Evolutionary conservation across 2,113 vertebrate genomes (phyloP), one percentile per base, ranked within the genome.

Genomic region (Equus przewalskii): DNA sequence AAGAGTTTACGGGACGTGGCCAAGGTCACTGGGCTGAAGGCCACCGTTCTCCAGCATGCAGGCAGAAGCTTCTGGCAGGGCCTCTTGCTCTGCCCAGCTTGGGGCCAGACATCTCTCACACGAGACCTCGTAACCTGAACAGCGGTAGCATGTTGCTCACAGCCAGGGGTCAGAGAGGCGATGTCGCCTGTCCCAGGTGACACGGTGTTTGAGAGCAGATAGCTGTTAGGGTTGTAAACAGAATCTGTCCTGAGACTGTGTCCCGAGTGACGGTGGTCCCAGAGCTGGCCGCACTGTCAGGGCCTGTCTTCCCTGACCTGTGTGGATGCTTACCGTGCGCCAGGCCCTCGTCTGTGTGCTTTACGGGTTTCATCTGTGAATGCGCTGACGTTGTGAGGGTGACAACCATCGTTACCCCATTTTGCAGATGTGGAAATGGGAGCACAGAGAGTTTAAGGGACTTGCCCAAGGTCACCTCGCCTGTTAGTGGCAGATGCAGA

Each of bases 221-320:
- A 3, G 12, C 2, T 0, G 62, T 19, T 28, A 1, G 33, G 73
- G 41, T 2, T 19, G 16, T 28, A 30, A 41, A 8, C 2, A 1
- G 82, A 5, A 0, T 15, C n/a, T 73, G 15, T n/a, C 15, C 58
- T 0, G 21, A 60, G n/a, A 16, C 5, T 0, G 9, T 26, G 82
- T 11, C 2, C 19, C 0, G 9, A 3, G 49, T 2, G 46, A 1
- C 0, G 0, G 67, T 5, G 0, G n/a, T 4, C 62, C 3, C 10
- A 14, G 67, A 28, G 33, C 72, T 4, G 64, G 44, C 54, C 2
- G 79, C 19, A 2, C 1, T 0, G 2, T 16, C 28, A 7, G 46
- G 73, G 36, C 41, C 4, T 0, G 44, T 21, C 62, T 81, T 19
- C 0, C 19, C n/a, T 28, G 65, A n/a, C 1, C 0, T 21, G 16